Evolutionary conservation across 2,888 invertebrate genomes (phyloP), one percentile per base, ranked within the genome.

Genomic region (Hoplodrina ambigua): DNA sequence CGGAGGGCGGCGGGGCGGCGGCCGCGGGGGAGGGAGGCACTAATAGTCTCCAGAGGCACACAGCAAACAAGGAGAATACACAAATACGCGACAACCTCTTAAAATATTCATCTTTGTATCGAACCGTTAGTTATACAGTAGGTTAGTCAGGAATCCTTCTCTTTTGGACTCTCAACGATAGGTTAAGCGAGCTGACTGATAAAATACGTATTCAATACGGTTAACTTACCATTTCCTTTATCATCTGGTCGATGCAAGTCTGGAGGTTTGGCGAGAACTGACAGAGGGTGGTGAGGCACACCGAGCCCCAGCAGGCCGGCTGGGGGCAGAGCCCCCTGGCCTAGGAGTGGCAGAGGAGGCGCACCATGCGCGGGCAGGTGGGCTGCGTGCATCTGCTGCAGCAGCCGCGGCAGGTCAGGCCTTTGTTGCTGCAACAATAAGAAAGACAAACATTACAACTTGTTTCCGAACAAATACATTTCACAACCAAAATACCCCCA

Each of bases 361-460:
- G 98, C 97, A 57, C 97, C 97, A 73, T 97, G 97, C 70, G 97
- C 96, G 82, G 98, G 97, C 72, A 96, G 90, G 94, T 98, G 98
- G 87, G 98, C 98, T 49, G 98, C 98, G 92, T 99, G 99, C 98
- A 99, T 98, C 95, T 99, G 99, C 95, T 99, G 99, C 93, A 98
- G 96, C 79, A 98, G 93, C 92, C 98, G 96, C 46, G 98, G 98
- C 86, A 98, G 95, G 92, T 98, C 98, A 71, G 98, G 98, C 94
- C 98, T 96, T 96, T 98, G 98, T 97, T 98, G 98, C 98, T 98
- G 97, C 46, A 91, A 90, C 80, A 87, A 87, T 72, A 66, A 74
- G 58, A 79, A 58, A 56, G 2, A 61, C 8, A 56, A 70, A 65
- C 50, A 58, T 72, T 53, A 67, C 30, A 71, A 62, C 55, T 41